Conservation (phyloP, 2,113 vertebrate genomes). For the Dinomys branickii region DNA sequence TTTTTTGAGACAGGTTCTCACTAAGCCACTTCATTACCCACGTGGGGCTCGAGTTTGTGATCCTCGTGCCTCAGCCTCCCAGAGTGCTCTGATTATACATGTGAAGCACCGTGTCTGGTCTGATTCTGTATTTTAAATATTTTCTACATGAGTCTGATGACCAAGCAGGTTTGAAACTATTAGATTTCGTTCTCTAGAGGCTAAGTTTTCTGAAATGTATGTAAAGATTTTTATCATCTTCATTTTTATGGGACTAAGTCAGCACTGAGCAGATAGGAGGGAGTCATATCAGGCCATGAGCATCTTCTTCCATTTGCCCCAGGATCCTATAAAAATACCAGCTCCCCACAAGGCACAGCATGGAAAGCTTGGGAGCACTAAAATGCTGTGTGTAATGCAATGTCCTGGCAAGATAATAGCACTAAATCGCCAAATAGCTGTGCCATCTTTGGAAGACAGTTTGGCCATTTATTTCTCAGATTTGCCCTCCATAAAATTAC, state of each 20-base stretch:
- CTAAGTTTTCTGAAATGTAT: background rate
- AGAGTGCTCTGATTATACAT: background rate
- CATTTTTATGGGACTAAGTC: background rate
- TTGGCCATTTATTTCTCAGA: background rate
- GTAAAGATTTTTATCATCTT: background rate
- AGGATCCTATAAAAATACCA: background rate
- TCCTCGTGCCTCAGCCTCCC: background rate
- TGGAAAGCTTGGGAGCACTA: background rate
- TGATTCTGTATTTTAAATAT: background rate
- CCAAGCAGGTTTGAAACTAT: background rate
- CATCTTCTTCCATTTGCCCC: background rate
- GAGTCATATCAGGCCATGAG: rapidly evolving
- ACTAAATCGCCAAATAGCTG: background rate
- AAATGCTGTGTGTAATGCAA: background rate
- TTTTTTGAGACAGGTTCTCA: background rate
- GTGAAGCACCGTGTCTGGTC: background rate
- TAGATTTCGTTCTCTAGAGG: background rate
- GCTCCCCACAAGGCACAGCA: background rate
- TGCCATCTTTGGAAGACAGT: background rate
- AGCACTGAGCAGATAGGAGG: background rate
- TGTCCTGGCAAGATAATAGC: background rate
- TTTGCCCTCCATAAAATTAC: background rate
- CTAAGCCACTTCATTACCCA: background rate
- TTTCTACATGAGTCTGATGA: background rate
- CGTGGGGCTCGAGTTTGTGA: background rate